A percentile compares a stretch with the other conserved stretches of the same genome.
Conservation (phyloP, 2,113 vertebrate genomes). For the Eurypyga helias region DNA sequence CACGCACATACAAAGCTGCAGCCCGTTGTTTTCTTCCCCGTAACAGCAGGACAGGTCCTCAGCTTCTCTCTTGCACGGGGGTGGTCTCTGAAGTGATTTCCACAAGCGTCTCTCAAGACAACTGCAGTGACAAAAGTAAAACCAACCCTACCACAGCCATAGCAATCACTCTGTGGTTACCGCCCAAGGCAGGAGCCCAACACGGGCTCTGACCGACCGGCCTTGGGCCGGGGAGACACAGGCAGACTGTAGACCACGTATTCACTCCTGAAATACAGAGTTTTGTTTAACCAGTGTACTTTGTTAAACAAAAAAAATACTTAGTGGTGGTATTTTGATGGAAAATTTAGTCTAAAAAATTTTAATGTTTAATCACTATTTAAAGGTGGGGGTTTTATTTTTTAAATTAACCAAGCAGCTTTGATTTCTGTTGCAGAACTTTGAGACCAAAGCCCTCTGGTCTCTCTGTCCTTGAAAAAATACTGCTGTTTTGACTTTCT, state of each 20-base stretch:
- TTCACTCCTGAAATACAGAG: not conserved
- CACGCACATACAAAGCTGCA: not conserved
- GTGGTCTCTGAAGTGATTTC: not conserved
- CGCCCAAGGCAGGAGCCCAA: not conserved
- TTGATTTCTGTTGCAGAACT: not conserved
- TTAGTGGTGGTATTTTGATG: not conserved
- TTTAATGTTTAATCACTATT: not conserved
- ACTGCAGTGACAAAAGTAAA: not conserved
- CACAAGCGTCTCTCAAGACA: not conserved
- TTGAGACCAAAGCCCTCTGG: not conserved
- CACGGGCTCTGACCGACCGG: rapidly evolving
- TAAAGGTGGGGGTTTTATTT: not conserved
- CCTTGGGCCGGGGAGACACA: not conserved
- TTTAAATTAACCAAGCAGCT: not conserved
- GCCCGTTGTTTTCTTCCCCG: not conserved
- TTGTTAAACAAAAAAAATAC: not conserved
- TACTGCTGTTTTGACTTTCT: not conserved
- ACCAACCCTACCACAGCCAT: not conserved
- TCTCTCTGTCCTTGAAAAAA: not conserved
- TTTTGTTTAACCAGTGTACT: not conserved
- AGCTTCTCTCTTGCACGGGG: not conserved
- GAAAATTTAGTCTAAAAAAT: not conserved
- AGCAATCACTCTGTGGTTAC: not conserved
- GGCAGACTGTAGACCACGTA: not conserved
- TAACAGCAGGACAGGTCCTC: not conserved